Percentiles rank a stretch among this genome's conserved stretches.
These are phyloP conservation scores for Umimayanthus chanpuru DNA, from an alignment of 92 coral and sea anemone genomes.

Conservation along the genomic window DNA sequence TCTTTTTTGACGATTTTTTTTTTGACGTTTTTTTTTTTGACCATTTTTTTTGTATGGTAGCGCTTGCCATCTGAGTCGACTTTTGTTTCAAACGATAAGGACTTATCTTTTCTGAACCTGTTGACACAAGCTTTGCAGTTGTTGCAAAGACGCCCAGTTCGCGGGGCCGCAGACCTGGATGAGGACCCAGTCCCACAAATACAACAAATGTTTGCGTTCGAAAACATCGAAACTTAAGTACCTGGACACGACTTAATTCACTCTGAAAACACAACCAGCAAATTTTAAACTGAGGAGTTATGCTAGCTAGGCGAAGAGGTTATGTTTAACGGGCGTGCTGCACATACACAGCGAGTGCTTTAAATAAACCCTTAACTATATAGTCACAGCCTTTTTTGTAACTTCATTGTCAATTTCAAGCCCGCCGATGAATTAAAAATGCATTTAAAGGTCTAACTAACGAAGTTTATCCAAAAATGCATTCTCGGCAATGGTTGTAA, in stretches of 20 bases:
- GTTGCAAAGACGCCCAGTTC: not conserved
- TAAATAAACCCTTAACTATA: not conserved
- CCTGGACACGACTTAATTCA: not conserved
- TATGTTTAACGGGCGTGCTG: not conserved
- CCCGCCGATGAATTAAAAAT: too few relatives aligned
- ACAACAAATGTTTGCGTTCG: not conserved
- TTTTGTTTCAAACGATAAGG: not conserved
- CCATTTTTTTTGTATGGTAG: not conserved
- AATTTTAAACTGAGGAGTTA: not conserved
- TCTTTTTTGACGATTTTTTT: not conserved
- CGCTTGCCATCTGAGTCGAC: not conserved
- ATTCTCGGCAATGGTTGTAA: too few relatives aligned
- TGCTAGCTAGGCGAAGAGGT: too few relatives aligned
- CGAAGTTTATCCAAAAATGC: too few relatives aligned
- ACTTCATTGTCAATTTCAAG: too few relatives aligned
- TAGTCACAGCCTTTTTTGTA: too few relatives aligned
- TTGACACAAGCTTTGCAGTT: slow-evolving; percentile 3
- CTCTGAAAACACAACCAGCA: not conserved
- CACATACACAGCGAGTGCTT: not conserved
- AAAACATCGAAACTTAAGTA: not conserved
- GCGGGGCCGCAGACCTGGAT: not conserved
- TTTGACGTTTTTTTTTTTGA: too few relatives aligned
- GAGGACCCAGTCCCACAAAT: not conserved
- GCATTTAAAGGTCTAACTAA: too few relatives aligned
- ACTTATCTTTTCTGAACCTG: not conserved